These are phyloP conservation scores for Oscheius sp. DNA, from an alignment of 2,888 invertebrate species.

Conservation along the genomic window DNA sequence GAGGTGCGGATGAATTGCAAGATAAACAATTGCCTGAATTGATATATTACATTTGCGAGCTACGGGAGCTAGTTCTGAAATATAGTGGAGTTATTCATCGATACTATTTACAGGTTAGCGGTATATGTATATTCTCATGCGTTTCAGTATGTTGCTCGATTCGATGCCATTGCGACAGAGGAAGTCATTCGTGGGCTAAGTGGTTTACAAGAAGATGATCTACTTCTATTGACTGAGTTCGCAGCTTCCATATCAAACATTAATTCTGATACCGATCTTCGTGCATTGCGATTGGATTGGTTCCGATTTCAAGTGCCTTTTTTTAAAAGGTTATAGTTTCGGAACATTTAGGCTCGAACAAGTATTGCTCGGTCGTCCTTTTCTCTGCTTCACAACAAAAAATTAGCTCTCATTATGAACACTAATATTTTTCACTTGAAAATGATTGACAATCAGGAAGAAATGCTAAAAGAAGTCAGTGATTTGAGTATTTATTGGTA, in stretches of 20 bases:
- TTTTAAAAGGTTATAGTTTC: no score
- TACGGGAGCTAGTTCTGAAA: constrained; percentile 85
- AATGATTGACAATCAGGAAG: constrained; percentile 97
- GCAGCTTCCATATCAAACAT: constrained; percentile 54
- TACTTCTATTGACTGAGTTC: constrained; percentile 62
- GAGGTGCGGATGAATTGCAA: constrained; percentile 49
- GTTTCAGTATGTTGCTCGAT: constrained; percentile 89
- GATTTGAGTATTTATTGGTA: constrained; percentile 95
- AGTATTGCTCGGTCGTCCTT: constrained; percentile 85
- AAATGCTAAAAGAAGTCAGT: constrained; percentile 94
- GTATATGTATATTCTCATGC: neutral
- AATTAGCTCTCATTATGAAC: constrained; percentile 88
- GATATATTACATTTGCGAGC: constrained; percentile 96
- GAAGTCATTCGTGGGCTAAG: constrained; percentile 76
- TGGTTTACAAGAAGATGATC: constrained; percentile 62
- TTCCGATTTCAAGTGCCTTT: constrained; percentile 86
- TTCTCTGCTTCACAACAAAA: constrained; percentile 82
- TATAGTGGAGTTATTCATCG: constrained; percentile 96
- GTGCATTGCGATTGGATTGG: constrained; percentile 95
- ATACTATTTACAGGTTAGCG: constrained; percentile 59
- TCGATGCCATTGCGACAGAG: constrained; percentile 91
- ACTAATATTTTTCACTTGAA: constrained; percentile 95
- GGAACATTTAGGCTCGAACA: constrained; percentile 83
- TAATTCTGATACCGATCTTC: constrained; percentile 81
- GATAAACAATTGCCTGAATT: constrained; percentile 91